phyloP scores from a whole-genome alignment of 2,113 vertebrate genomes.

The Phocoena sinus region DNA sequence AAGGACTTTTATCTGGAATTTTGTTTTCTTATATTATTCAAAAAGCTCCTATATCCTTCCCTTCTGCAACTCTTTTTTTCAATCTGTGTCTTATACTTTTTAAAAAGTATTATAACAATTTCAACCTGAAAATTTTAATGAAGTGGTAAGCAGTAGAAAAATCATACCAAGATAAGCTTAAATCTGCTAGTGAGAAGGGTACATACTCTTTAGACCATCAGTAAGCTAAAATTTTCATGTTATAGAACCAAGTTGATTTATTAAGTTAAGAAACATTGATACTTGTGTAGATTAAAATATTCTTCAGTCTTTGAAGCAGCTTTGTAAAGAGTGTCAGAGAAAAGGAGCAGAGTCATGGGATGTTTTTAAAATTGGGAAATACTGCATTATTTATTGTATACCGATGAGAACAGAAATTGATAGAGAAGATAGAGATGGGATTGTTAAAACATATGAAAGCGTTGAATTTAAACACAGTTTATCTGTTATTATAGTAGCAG shows the following conservation, averaged over 20 bases:
- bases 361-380: not conserved
- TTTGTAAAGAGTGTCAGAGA: not conserved
- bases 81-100: not conserved
- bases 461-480: not conserved
- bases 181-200: not conserved
- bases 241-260: not conserved
- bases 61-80: not conserved
- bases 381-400: not conserved
- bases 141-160: not conserved
- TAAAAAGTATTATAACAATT: not conserved
- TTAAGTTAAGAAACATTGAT: not conserved
- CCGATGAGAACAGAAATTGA: not conserved
- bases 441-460: not conserved
- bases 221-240: not conserved
- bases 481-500: not conserved
- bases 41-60: not conserved
- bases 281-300: not conserved
- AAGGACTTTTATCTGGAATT: not conserved
- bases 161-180: not conserved
- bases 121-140: not conserved
- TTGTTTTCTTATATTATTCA: not conserved
- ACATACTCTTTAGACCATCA: not conserved
- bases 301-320: not conserved
- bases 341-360: not conserved
- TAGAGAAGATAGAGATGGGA: not conserved